A percentile compares a stretch with the other conserved stretches of the same genome.
Conservation (phyloP, 2,113 vertebrate genomes). For the Pelodiscus sinensis region DNA sequence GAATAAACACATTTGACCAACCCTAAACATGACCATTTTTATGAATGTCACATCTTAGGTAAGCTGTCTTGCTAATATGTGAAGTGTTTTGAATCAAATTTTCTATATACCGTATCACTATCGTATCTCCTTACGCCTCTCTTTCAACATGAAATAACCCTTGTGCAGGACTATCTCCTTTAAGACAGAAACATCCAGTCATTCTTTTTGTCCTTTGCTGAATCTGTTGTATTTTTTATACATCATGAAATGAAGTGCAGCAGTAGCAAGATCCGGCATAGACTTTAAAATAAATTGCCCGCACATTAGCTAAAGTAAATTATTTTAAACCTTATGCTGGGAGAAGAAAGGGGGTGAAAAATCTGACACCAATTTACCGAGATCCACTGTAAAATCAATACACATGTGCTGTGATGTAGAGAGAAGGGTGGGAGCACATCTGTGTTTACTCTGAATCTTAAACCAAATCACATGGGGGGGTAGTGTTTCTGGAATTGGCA, state of each 20-base stretch:
- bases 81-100: neutral
- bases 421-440: neutral
- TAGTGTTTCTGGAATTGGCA: slow-evolving; percentile 23
- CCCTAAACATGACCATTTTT: neutral
- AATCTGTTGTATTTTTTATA: neutral
- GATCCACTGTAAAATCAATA: neutral
- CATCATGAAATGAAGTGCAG: neutral
- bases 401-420: neutral
- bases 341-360: neutral
- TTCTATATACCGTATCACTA: neutral
- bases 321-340: slow-evolving; percentile 2
- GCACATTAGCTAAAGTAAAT: neutral
- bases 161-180: neutral
- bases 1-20: too few species aligned
- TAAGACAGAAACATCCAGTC: neutral
- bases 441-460: slow-evolving; percentile 45
- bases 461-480: slow-evolving; percentile 16
- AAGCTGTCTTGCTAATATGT: neutral
- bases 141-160: neutral
- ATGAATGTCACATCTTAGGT: neutral
- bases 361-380: neutral
- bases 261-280: neutral
- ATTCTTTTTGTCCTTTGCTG: neutral
- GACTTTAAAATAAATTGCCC: neutral
- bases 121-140: neutral